Conservation (phyloP, 1,140 invertebrate genomes). For the Calephelis nemesis region DNA sequence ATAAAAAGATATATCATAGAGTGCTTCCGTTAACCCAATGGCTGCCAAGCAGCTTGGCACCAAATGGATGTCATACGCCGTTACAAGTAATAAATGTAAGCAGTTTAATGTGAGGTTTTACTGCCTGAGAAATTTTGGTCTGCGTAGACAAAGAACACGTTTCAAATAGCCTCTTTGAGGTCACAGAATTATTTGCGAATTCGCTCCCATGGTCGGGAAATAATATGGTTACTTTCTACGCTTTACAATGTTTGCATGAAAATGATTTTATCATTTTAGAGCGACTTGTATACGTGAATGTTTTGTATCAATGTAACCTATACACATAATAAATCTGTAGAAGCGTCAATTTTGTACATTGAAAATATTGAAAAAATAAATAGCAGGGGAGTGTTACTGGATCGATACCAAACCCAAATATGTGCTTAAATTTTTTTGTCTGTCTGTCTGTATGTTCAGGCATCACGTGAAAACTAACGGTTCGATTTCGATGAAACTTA, state of each 20-base stretch:
- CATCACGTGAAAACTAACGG: no score
- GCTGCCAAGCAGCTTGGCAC: slow-evolving; percentile 20
- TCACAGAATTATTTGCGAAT: slow-evolving; percentile 25
- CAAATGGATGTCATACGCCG: slow-evolving; percentile 24
- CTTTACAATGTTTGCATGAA: slow-evolving; percentile 12
- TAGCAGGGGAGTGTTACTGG: no score
- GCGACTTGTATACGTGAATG: neutral
- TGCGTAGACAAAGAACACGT: slow-evolving; percentile 22
- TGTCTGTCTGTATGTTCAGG: no score
- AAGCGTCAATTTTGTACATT: no score
- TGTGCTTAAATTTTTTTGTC: no score
- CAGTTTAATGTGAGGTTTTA: slow-evolving; percentile 24
- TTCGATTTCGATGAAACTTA: no score
- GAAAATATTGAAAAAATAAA: no score
- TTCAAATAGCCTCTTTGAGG: slow-evolving; percentile 25
- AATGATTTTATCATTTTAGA: slow-evolving; percentile 12
- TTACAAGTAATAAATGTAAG: slow-evolving; percentile 22
- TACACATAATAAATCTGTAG: no score
- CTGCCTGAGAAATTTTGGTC: slow-evolving; percentile 23
- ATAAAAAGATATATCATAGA: slow-evolving; percentile 1
- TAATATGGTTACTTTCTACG: slow-evolving; percentile 27
- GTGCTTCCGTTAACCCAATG: neutral
- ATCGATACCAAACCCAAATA: no score
- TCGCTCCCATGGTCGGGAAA: slow-evolving; percentile 45
- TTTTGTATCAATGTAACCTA: no score